Evolutionary conservation across 1,140 invertebrate genomes (phyloP).

Genomic region (Eurosta solidaginis): DNA sequence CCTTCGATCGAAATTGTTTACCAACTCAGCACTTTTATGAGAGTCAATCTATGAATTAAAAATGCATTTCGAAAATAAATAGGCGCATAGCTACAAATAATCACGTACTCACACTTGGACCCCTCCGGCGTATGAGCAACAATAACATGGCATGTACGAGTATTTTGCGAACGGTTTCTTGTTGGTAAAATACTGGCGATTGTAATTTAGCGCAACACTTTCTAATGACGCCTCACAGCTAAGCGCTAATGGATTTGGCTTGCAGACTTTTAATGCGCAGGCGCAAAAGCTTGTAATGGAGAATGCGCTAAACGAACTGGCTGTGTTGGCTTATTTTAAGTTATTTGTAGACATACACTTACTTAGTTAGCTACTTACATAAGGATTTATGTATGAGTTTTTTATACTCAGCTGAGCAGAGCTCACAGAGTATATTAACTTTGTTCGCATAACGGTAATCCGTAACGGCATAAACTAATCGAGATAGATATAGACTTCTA

Average conservation of each 20-base stretch:
- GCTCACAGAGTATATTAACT: no score
- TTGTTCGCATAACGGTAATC: no score
- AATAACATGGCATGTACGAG: background rate
- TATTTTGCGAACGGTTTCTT: no score
- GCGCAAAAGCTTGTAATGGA: background rate
- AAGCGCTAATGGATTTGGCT: slow-evolving; percentile 18
- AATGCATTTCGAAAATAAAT: slow-evolving; percentile 5
- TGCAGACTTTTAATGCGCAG: background rate
- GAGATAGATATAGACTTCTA: no score
- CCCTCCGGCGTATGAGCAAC: slow-evolving; percentile 6
- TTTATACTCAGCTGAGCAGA: no score
- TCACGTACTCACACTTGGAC: background rate
- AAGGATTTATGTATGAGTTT: no score
- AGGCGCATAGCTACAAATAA: slow-evolving; percentile 9
- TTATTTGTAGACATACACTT: no score
- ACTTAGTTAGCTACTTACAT: no score
- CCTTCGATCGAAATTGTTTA: background rate
- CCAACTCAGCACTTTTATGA: background rate
- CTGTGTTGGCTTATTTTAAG: background rate
- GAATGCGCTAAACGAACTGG: slow-evolving; percentile 8
- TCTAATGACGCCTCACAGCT: slow-evolving; percentile 20
- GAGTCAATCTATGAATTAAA: slow-evolving; percentile 14
- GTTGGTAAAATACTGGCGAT: background rate
- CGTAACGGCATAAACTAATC: no score
- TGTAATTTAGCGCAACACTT: slow-evolving; percentile 22